phyloP scores from a whole-genome alignment of 1,140 invertebrate species.

The Oncopeltus fasciatus region DNA sequence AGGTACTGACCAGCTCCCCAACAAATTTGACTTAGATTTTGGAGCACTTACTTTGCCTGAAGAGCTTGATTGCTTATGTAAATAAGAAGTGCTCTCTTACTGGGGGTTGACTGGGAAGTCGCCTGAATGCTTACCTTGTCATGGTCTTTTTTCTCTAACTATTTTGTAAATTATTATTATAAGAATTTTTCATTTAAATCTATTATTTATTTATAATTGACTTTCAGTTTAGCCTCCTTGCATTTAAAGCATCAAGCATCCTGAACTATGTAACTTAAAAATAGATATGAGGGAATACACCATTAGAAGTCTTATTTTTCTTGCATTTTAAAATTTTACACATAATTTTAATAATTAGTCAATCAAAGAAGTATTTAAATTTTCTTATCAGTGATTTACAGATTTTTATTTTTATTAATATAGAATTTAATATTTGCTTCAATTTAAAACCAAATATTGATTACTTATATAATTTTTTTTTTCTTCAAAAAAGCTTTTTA shows the following conservation, averaged over 20 bases:
- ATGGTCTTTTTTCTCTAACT: neutral
- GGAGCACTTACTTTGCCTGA: neutral
- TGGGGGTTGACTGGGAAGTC: neutral
- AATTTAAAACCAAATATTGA: too few species aligned
- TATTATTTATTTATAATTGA: neutral
- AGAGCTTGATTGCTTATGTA: constrained; percentile 7
- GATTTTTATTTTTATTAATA: neutral
- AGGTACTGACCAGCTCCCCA: neutral
- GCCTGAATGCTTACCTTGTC: neutral
- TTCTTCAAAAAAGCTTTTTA: too few species aligned
- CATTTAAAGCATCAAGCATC: constrained; percentile 4
- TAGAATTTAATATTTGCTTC: too few species aligned
- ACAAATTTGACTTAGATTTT: neutral
- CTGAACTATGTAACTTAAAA: neutral
- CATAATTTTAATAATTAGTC: neutral
- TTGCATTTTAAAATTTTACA: neutral
- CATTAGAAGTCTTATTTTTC: neutral
- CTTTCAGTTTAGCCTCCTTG: neutral
- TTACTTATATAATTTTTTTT: too few species aligned
- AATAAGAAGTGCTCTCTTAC: neutral
- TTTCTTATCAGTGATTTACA: neutral
- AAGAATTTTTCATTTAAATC: neutral
- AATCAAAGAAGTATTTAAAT: neutral
- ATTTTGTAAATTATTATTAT: neutral
- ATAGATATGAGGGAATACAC: neutral